Percentiles rank a stretch among this genome's conserved stretches.
Conservation (phyloP, 2,113 vertebrate species). For the Lates calcarifer region DNA sequence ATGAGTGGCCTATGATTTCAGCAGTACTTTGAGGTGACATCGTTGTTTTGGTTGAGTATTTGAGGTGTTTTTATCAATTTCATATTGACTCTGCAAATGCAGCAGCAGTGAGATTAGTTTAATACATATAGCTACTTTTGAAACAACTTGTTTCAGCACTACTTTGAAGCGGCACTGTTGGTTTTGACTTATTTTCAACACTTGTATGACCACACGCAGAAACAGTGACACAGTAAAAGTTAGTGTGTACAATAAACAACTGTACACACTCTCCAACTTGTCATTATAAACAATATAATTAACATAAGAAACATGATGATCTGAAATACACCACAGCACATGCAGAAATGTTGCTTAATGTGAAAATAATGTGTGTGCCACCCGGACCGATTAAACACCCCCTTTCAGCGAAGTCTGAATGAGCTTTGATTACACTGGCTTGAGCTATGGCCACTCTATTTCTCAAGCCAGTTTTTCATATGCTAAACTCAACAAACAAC, state of each 20-base stretch:
- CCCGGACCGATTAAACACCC: constrained; percentile 36
- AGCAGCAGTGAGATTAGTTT: too few relatives aligned
- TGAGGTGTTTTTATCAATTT: background rate
- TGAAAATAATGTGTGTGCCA: constrained; percentile 33
- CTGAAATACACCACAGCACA: background rate
- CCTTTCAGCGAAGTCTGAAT: constrained; percentile 53
- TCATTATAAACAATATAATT: constrained; percentile 5
- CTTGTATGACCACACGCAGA: background rate
- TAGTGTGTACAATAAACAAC: background rate
- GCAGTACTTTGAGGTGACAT: background rate
- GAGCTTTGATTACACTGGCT: constrained; percentile 62
- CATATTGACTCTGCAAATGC: too few relatives aligned
- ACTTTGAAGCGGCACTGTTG: background rate
- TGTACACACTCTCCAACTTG: background rate
- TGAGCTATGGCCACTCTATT: constrained; percentile 48
- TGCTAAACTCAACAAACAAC: constrained; percentile 75
- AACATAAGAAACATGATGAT: constrained; percentile 15
- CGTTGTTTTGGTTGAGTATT: background rate
- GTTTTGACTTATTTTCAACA: background rate
- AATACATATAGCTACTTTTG: too few relatives aligned
- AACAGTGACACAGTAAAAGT: background rate
- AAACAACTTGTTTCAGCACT: background rate
- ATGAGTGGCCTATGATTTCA: background rate
- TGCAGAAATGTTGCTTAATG: constrained; percentile 30
- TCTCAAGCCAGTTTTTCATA: constrained; percentile 69